Conservation (phyloP, 2,113 vertebrate species). For the Colius striatus region DNA sequence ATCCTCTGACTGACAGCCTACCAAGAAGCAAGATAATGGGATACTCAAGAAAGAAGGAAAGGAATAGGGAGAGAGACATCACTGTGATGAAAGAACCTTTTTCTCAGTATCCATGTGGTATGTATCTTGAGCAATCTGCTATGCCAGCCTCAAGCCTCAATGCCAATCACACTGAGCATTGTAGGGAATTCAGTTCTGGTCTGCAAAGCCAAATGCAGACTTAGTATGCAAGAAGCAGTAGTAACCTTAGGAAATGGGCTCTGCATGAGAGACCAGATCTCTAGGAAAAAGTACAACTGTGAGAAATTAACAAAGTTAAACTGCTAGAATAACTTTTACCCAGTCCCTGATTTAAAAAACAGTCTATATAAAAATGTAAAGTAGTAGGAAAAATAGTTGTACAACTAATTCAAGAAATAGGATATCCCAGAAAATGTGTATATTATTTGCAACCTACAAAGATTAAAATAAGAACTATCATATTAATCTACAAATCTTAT, state of each 20-base stretch:
- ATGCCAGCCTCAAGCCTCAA: neutral
- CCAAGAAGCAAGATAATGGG: rapidly evolving
- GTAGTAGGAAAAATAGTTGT: neutral
- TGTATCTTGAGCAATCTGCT: neutral
- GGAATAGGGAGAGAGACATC: neutral
- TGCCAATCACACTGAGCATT: neutral
- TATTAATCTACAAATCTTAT: neutral
- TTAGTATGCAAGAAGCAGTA: neutral
- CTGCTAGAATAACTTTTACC: neutral
- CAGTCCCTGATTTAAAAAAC: neutral
- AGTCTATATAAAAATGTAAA: neutral
- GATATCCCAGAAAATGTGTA: neutral
- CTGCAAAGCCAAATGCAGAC: neutral
- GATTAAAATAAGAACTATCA: neutral
- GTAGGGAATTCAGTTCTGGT: neutral
- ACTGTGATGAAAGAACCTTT: neutral
- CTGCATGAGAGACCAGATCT: neutral
- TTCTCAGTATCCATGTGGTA: neutral
- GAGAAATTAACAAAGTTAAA: neutral
- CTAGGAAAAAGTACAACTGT: neutral
- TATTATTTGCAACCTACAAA: neutral
- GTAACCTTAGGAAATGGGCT: neutral
- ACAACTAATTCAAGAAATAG: neutral
- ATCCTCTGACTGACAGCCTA: neutral
- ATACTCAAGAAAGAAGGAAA: neutral